A percentile compares a stretch with the other conserved stretches of the same genome.
Evolutionary conservation across 1,140 invertebrate species (phyloP).

Genomic region (Sycophaga agraensis): DNA sequence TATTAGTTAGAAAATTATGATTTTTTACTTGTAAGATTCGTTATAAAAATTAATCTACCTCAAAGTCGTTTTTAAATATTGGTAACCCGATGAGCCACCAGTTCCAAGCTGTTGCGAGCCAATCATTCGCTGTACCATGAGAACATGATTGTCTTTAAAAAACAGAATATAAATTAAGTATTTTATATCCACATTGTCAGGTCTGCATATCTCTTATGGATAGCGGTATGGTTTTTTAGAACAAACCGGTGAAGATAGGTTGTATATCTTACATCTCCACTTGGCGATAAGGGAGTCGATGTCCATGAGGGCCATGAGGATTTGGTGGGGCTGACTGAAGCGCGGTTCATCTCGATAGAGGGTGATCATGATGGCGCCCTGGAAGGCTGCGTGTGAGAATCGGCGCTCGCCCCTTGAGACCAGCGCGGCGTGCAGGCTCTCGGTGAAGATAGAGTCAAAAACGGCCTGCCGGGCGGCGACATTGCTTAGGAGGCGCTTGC

Average conservation of each 20-base stretch:
- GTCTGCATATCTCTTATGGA: background rate
- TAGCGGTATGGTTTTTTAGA: background rate
- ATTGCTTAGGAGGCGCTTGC: slow-evolving; percentile 69
- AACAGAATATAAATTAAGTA: no score
- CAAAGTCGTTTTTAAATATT: slow-evolving; percentile 95
- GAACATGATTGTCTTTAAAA: slow-evolving; percentile 98
- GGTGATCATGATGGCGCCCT: slow-evolving; percentile 96
- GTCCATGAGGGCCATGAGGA: slow-evolving; percentile 92
- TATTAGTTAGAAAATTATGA: no score
- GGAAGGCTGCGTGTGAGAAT: slow-evolving; percentile 86
- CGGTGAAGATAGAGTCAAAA: slow-evolving; percentile 88
- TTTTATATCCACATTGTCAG: no score
- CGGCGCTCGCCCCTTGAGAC: slow-evolving; percentile 83
- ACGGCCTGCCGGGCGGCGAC: slow-evolving; percentile 77
- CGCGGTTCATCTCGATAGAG: slow-evolving; percentile 94
- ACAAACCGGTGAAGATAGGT: background rate
- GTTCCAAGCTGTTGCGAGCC: slow-evolving; percentile 95
- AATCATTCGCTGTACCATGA: slow-evolving; percentile 99
- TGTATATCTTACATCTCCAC: slow-evolving; percentile 96
- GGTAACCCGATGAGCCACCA: slow-evolving; percentile 97
- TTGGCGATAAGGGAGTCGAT: slow-evolving; percentile 98
- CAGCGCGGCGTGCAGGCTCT: slow-evolving; percentile 76
- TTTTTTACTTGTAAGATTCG: background rate
- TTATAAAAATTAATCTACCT: slow-evolving; percentile 76
- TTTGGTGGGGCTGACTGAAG: slow-evolving; percentile 95